Conservation (phyloP, 1,140 invertebrate genomes). For the Leptopilina boulardi region DNA sequence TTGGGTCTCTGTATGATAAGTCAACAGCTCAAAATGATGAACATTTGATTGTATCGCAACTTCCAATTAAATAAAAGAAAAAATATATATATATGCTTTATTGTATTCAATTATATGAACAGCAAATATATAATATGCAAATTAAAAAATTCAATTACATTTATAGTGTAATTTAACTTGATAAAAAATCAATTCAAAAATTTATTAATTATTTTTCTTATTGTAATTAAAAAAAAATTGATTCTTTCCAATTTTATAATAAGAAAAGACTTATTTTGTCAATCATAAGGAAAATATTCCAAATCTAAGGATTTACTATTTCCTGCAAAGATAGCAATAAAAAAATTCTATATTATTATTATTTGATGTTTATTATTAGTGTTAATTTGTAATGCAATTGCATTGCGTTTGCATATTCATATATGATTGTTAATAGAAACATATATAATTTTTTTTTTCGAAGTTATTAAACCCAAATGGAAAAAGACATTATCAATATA, state of each 20-base stretch:
- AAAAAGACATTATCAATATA: slow-evolving; percentile 3
- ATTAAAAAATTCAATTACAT: not conserved
- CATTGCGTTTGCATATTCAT: not conserved
- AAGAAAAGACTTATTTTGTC: too few relatives aligned
- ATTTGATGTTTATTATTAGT: not conserved
- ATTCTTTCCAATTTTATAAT: not conserved
- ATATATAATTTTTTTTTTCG: not conserved
- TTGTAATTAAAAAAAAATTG: too few relatives aligned
- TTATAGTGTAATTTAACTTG: too few relatives aligned
- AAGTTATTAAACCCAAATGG: slow-evolving; percentile 6
- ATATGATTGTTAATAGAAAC: not conserved
- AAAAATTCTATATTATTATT: not conserved
- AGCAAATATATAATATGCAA: not conserved
- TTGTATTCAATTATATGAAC: not conserved
- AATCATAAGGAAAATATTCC: not conserved
- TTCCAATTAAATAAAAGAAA: slow-evolving; percentile 7
- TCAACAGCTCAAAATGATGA: slow-evolving; percentile 18
- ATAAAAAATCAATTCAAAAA: too few relatives aligned
- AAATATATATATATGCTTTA: not conserved
- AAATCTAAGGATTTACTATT: not conserved
- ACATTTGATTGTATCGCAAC: not conserved
- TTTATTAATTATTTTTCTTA: too few relatives aligned
- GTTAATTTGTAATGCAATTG: not conserved
- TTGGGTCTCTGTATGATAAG: slow-evolving; percentile 9
- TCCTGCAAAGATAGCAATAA: slow-evolving; percentile 1